These are phyloP conservation scores for Labroides dimidiatus DNA, from an alignment of 2,797 vertebrate genomes.

Conservation along the genomic window DNA sequence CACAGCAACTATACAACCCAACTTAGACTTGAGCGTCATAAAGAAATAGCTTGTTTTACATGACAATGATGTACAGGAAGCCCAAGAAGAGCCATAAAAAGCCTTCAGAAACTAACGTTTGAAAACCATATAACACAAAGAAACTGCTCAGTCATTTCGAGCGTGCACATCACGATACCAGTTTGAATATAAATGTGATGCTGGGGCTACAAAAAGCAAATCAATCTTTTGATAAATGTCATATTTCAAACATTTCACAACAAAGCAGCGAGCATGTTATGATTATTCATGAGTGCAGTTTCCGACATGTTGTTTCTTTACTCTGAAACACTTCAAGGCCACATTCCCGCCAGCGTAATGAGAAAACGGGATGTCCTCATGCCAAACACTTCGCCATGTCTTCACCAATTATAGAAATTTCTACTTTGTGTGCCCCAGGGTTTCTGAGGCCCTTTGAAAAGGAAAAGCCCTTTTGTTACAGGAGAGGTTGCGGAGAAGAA, in stretches of 20 bases:
- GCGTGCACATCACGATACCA: conserved; percentile 45
- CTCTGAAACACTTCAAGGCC: conserved; percentile 32
- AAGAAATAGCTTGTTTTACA: conserved; percentile 1
- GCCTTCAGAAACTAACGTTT: neutral
- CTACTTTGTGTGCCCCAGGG: conserved; percentile 53
- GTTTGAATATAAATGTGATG: conserved; percentile 62
- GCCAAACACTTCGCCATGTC: conserved; percentile 53
- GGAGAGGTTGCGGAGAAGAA: conserved; percentile 9
- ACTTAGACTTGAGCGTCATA: conserved; percentile 3
- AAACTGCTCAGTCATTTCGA: conserved; percentile 44
- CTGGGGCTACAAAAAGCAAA: conserved; percentile 41
- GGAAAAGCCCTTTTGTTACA: conserved; percentile 57
- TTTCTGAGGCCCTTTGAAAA: conserved; percentile 62
- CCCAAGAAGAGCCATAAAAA: conserved; percentile 6
- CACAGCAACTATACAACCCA: neutral
- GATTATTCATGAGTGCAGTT: conserved; percentile 50
- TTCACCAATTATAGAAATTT: conserved; percentile 62
- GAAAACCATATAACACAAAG: conserved; percentile 20
- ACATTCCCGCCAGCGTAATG: conserved; percentile 52
- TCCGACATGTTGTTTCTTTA: conserved; percentile 19
- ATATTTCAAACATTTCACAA: conserved; percentile 44
- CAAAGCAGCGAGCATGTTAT: conserved; percentile 34
- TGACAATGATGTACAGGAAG: neutral
- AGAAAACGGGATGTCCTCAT: conserved; percentile 49
- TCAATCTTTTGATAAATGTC: conserved; percentile 54